These are phyloP conservation scores for Drosophila fulvimacula DNA, from an alignment of 2,888 invertebrate genomes.

Conservation along the genomic window DNA sequence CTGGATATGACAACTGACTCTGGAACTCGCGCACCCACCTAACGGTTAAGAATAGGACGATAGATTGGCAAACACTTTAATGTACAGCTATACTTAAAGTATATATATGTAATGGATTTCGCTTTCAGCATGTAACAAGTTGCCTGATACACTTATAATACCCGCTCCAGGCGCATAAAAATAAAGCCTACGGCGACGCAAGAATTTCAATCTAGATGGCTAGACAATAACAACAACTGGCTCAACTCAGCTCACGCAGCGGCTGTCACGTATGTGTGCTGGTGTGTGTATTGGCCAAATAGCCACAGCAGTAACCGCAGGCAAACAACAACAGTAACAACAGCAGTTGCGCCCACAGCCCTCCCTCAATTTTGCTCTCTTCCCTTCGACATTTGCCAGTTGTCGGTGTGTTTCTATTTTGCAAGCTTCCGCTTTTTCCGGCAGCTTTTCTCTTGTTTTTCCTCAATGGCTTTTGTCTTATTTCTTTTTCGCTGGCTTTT, in stretches of 20 bases:
- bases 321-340: constrained; percentile 50
- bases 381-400: constrained; percentile 27
- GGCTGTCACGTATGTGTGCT: constrained; percentile 18
- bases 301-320: constrained; percentile 64
- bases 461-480: constrained; percentile 6
- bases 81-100: neutral
- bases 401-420: constrained; percentile 29
- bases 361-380: neutral
- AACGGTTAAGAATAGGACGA: neutral
- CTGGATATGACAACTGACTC: neutral
- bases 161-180: constrained; percentile 3
- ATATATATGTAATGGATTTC: neutral
- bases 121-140: constrained; percentile 4
- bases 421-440: constrained; percentile 39
- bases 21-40: no score
- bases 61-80: neutral
- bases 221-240: constrained; percentile 46
- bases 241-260: constrained; percentile 3
- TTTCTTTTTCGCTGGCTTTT: constrained; percentile 22
- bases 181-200: constrained; percentile 20
- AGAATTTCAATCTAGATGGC: constrained; percentile 55
- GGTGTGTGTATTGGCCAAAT: constrained; percentile 40
- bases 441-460: constrained; percentile 21
- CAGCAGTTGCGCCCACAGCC: constrained; percentile 6
- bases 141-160: neutral